Evolutionary conservation across 64 coral and sea anemone species (phyloP), one percentile per base, ranked within the genome.

Genomic region (Montipora capricornis): DNA sequence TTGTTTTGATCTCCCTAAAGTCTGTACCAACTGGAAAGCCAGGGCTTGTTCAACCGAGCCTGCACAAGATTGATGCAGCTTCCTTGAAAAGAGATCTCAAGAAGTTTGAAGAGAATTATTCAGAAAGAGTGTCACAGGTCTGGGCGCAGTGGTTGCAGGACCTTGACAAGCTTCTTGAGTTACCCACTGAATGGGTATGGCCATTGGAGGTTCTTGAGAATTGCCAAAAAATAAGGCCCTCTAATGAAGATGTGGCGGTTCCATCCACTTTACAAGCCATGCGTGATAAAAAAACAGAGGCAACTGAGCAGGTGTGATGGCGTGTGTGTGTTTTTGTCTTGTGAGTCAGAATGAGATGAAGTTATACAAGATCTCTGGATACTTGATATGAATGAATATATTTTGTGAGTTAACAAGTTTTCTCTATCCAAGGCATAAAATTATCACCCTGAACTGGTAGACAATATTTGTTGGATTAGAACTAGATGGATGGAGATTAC

Each of bases 281-380:
- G 75, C 75, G 75, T 77, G 75, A 77, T 44, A 77, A 77, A 77
- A 37, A 77, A 47, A 77, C 75, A 77, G 44, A 47, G 29, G 75
- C 29, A 47, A 77, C 75, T 47, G 8, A 77, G 15, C 75, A 77
- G 44, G 9, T 77, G 75, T 47, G 14, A 19, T 0, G 0, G 52
- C 52, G 52, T 57, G 52, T 57, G 52, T 55, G 26, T 26, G 52
- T 57, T 69, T 69, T 69, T 57, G 52, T 57, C 52, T 57, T 10
- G 6, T 57, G 52, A 57, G 52, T 57, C 52, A 57, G 52, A 57
- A 57, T 57, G 52, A 2, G 52, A 57, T 57, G 52, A 57, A 57
- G 1, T 57, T 57, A 26, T 26, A 26, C 26, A 26, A 26, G 26
- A 26, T 26, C 26, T 26, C 26, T 26, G 26, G 26, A 26, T 26